Percentiles rank a stretch among this genome's conserved stretches.
These are phyloP conservation scores for Merodon equestris DNA, from an alignment of 2,888 invertebrate species.

Conservation along the genomic window DNA sequence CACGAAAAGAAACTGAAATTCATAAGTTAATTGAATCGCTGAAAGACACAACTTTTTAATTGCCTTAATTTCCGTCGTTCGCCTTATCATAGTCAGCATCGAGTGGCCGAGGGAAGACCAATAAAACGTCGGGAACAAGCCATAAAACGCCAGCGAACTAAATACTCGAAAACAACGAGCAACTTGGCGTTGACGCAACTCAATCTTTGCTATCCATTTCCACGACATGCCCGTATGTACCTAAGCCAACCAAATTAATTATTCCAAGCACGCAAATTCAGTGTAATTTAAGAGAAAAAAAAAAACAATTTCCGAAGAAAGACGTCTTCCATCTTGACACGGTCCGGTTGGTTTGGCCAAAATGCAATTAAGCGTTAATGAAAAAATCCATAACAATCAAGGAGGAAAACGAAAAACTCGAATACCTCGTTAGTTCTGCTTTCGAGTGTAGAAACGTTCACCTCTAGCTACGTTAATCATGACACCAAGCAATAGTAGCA, in stretches of 20 bases:
- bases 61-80: conserved; percentile 6
- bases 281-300: neutral
- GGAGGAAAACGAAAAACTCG: neutral
- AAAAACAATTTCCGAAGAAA: no score
- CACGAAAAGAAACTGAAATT: conserved; percentile 6
- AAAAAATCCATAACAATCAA: conserved; percentile 27
- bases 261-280: conserved; percentile 56
- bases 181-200: neutral
- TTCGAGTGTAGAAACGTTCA: no score
- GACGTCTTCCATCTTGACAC: no score
- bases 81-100: neutral
- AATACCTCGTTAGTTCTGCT: no score
- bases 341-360: neutral
- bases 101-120: neutral
- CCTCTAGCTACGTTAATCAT: neutral
- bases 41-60: conserved; percentile 42
- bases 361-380: conserved; percentile 39
- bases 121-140: neutral
- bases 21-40: conserved; percentile 31
- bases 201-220: neutral
- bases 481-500: neutral
- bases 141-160: conserved; percentile 10
- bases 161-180: neutral
- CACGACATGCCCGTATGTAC: no score
- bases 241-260: conserved; percentile 56